phyloP scores from a whole-genome alignment of 2,797 vertebrate species.

The Phaenicophaeus curvirostris region DNA sequence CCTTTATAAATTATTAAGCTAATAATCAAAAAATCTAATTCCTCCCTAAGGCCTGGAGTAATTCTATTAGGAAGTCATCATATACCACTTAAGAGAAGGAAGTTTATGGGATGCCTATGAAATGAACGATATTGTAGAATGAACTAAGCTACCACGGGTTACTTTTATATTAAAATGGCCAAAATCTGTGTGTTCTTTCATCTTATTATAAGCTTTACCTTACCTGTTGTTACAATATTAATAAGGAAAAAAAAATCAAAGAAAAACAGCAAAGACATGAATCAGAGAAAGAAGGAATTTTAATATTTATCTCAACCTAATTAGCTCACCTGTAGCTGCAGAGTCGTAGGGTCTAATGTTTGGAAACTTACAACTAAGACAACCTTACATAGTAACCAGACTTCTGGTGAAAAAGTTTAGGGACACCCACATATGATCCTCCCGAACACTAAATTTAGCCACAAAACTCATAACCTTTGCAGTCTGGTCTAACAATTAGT shows the following conservation, averaged over 20 bases:
- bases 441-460: not conserved
- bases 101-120: not conserved
- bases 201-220: not conserved
- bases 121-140: not conserved
- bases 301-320: not conserved
- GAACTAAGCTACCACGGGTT: not conserved
- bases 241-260: not conserved
- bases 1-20: conserved; percentile 3
- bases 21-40: conserved; percentile 27
- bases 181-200: not conserved
- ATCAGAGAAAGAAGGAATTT: not conserved
- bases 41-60: not conserved
- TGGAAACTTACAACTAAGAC: not conserved
- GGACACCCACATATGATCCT: not conserved
- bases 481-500: not conserved
- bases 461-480: not conserved
- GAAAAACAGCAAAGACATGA: not conserved
- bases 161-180: not conserved
- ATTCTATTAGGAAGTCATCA: not conserved
- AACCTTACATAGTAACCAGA: not conserved
- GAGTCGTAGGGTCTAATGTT: not conserved
- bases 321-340: not conserved
- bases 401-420: not conserved
- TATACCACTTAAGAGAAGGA: not conserved
- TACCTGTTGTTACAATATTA: not conserved